Evolutionary conservation across 2,797 vertebrate genomes (phyloP).

Genomic region (Erethizon dorsatum): DNA sequence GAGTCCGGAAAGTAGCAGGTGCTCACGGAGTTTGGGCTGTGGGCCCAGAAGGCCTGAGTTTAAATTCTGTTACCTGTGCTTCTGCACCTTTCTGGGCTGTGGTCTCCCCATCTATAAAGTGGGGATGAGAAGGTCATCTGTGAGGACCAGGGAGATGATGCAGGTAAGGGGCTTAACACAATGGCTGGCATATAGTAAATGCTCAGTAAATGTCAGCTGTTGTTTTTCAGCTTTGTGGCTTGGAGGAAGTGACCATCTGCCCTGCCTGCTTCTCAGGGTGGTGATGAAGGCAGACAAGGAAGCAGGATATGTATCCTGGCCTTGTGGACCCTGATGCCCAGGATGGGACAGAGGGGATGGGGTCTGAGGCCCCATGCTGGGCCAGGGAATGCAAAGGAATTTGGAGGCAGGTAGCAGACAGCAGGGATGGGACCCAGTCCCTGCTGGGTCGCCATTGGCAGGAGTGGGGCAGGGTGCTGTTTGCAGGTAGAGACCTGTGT

Average conservation of each 20-base stretch:
- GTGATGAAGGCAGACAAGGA: background rate
- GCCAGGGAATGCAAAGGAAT: background rate
- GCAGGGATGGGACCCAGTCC: background rate
- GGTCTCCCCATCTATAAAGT: background rate
- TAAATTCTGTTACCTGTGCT: background rate
- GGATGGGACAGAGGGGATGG: background rate
- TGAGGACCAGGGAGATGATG: background rate
- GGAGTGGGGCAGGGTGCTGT: no score
- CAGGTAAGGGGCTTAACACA: background rate
- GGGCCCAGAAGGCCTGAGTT: background rate
- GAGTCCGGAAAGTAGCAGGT: fast-evolving
- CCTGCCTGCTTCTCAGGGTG: background rate
- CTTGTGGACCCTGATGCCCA: background rate
- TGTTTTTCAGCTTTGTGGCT: background rate
- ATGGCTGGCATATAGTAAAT: background rate
- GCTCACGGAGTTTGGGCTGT: background rate
- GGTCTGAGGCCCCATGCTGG: background rate
- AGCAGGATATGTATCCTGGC: background rate
- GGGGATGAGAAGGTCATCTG: background rate
- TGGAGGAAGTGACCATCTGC: background rate
- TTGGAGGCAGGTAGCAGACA: background rate
- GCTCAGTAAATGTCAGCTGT: background rate
- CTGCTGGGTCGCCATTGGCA: no score
- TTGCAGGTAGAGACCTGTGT: background rate
- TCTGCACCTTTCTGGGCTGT: background rate